Evolutionary conservation across 1,140 invertebrate species (phyloP), one percentile per base, ranked within the genome.

Genomic region (Aphelenchoides avenae): DNA sequence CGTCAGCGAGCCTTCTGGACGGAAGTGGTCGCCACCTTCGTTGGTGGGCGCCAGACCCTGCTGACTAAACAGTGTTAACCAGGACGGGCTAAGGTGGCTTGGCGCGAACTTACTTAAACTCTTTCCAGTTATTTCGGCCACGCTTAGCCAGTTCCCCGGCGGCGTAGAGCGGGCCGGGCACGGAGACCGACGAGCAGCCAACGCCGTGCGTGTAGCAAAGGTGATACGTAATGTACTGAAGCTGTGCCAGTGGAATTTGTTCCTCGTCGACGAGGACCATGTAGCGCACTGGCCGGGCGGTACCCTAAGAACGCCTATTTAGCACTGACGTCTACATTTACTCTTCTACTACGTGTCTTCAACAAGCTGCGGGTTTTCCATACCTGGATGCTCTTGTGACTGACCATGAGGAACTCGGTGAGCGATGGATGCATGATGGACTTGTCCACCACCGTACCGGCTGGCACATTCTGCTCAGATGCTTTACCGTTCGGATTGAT

Each of bases 331-430:
- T 36, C 18, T n/a, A n/a, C n/a, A n/a, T n/a, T n/a, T n/a, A n/a
- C n/a, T n/a, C n/a, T n/a, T n/a, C n/a, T n/a, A n/a, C n/a, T n/a
- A n/a, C n/a, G n/a, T n/a, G n/a, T n/a, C n/a, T n/a, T n/a, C n/a
- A n/a, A n/a, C n/a, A n/a, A n/a, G n/a, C n/a, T n/a, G n/a, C n/a
- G n/a, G n/a, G n/a, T n/a, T n/a, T n/a, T n/a, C n/a, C n/a, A n/a
- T n/a, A 51, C 48, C 48, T 51, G 48, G 51, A 51, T 51, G n/a
- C 31, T 29, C 24, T 51, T 51, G n/a, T 51, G 48, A 40, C 31
- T 15, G 15, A 51, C 48, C 20, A 51, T 3, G 3, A 51, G 31
- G 51, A 51, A 51, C 40, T 51, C 48, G n/a, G 48, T 51, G 3
- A 43, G 15, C n/a, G 20, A 26, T 4, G 48, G 48, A 42, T 48